A percentile compares a stretch with the other conserved stretches of the same genome.
These are phyloP conservation scores for Philaethria dido DNA, from an alignment of 2,888 invertebrate genomes.

Conservation along the genomic window DNA sequence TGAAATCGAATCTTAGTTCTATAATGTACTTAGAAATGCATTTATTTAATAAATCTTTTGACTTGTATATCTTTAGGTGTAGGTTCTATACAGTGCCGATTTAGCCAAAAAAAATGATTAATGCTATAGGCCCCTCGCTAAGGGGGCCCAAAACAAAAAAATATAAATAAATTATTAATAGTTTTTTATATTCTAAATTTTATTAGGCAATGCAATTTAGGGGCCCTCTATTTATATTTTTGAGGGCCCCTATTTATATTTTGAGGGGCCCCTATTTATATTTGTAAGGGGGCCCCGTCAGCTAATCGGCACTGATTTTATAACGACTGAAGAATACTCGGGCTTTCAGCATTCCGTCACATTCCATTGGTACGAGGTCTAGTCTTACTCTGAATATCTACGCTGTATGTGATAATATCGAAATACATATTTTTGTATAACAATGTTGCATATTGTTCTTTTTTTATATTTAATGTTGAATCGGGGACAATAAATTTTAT, in stretches of 20 bases:
- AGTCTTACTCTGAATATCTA: constrained; percentile 21
- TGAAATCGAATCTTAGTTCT: constrained; percentile 49
- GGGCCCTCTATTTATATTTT: too few relatives aligned
- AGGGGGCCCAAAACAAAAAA: too few relatives aligned
- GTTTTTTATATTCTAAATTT: too few relatives aligned
- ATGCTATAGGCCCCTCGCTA: too few relatives aligned
- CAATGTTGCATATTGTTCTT: constrained; percentile 58
- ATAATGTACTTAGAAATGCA: constrained; percentile 49
- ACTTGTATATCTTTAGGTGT: constrained; percentile 14
- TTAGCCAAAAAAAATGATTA: too few relatives aligned
- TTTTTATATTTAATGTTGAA: constrained; percentile 61
- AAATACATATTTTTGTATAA: constrained; percentile 64
- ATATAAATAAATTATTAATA: too few relatives aligned
- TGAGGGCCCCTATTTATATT: too few relatives aligned
- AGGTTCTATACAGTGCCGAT: too few relatives aligned
- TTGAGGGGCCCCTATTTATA: too few relatives aligned
- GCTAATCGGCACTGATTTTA: too few relatives aligned
- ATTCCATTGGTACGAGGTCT: constrained; percentile 21
- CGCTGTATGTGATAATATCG: constrained; percentile 43
- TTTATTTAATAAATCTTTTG: constrained; percentile 41
- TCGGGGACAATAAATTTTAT: constrained; percentile 67
- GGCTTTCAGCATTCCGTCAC: constrained; percentile 6
- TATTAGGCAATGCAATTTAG: too few relatives aligned
- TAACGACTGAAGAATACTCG: constrained; percentile 28
- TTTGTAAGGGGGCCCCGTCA: too few relatives aligned